Percentiles rank a stretch among this genome's conserved stretches.
Evolutionary conservation across 2,797 vertebrate species (phyloP).

Genomic region (Chloroceryle inda): DNA sequence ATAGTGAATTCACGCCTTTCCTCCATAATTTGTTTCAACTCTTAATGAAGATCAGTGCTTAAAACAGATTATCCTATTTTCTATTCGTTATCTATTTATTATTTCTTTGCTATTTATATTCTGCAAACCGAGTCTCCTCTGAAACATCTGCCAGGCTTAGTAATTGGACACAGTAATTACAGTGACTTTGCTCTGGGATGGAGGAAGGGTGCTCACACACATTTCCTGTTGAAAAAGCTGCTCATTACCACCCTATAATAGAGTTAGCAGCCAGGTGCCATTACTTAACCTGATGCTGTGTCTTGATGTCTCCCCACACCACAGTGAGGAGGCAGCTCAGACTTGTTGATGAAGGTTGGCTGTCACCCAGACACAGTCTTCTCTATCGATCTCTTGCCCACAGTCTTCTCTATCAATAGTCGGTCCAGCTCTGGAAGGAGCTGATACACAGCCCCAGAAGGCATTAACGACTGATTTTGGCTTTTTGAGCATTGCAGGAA

Average conservation of each 20-base stretch:
- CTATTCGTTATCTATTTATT: background rate
- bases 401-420: fast-evolving
- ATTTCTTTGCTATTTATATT: background rate
- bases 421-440: background rate
- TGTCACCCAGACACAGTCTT: background rate
- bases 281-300: background rate
- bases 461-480: background rate
- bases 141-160: background rate
- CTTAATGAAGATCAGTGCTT: background rate
- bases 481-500: background rate
- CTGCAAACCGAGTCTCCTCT: background rate
- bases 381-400: fast-evolving
- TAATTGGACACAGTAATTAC: background rate
- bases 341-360: background rate
- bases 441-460: background rate
- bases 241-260: background rate
- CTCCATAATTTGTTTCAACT: background rate
- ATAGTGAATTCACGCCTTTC: background rate
- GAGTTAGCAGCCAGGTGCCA: background rate
- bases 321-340: background rate
- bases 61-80: background rate
- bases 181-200: background rate
- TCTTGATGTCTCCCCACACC: background rate
- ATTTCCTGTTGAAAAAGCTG: background rate
- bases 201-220: background rate